Base-by-base conservation (phyloP, 2,113 vertebrate species). In the Ovis canadensis region DNA sequence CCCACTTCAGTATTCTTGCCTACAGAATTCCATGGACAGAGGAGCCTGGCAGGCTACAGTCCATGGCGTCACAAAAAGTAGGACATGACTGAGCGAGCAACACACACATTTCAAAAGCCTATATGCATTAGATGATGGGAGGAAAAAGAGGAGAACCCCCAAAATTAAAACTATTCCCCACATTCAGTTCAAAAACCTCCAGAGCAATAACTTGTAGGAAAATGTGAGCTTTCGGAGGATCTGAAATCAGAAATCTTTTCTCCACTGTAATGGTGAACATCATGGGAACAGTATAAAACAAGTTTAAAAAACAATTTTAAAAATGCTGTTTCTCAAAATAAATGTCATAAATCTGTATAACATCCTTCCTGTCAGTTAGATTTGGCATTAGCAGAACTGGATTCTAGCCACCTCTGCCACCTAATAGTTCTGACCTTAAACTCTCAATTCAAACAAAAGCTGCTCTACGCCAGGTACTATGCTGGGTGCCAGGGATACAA, bases 401-500 rank as follows among this genome's bases (percentile, higher is more conserved):
- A 95, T 59, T 59, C 64, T 50, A 85, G 92, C 71, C 59, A 43
- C 6, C 91, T 54, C 74, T 64, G 17, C 60, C n/a, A 84, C 43
- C 74, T 74, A 90, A 57, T 43, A 95, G 62, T 88, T 78, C 17
- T 89, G 86, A 59, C 55, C 77, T 71, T 64, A 90, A 88, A 54
- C 86, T 94, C 80, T 91, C 83, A 64, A 57, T 50, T 43, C 90
- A 97, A 96, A 98, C 71, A 92, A 96, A 93, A 96, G 62, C 80
- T 50, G 14, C 17, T 45, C 7, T 77, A 92, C 77, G 71, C 71
- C 81, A 98, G 88, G 85, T 78, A 62, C n/a, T 84, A n/a, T 52
- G 45, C 55, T 62, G 50, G 94, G 74, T 97, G 57, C 84, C 77
- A 97, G 78, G 90, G 95, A 94, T 67, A 96, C 87, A 96, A 97